Evolutionary conservation across 2,797 vertebrate genomes (phyloP), one percentile per base, ranked within the genome.

Genomic region (Sebastes cheni): DNA sequence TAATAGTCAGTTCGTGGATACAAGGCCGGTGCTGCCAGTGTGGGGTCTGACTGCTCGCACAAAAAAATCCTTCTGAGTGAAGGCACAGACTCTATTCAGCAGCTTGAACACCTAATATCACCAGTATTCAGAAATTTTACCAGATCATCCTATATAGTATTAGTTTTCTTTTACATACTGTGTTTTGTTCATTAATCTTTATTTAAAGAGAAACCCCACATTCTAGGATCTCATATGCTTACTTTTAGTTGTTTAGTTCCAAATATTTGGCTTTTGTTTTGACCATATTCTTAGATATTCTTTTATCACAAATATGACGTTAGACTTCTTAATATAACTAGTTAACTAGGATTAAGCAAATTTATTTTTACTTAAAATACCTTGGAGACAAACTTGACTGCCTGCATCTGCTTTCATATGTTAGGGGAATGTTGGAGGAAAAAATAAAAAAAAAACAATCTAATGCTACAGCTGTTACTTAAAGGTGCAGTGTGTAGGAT

Each of bases 1-100:
- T 25, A 42, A 85, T 82, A 56, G 29, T 66, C 50, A 72, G 50
- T 32, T 60, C 30, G 39, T 36, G 29, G 61, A 70, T 62, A 22
- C 29, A 27, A 65, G 64, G 59, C 55, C 55, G 5, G 62, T 6
- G 67, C 50, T 77, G 75, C 67, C 82, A 85, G n/a, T 50, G 67
- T 56, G 36, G n/a, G 50, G 18, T 79, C 58, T 77, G 68, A 62
- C 61, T 61, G 64, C 46, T 67, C 8, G 0, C 56, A 69, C 60
- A 67, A 39, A 64, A 64, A 58, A 20, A 68, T 75, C 30, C 62
- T 59, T 68, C 8, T 46, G 4, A 13, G 14, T 56, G 13, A 66
- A 60, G 58, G 1, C 34, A 66, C 20, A 23, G 29, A 18, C 6
- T 60, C 23, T 8, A 8, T 14, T 34, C n/a, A 25, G 61, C 50